Base-by-base conservation (phyloP, 2,113 vertebrate species). In the Mormyrus lacerda region DNA sequence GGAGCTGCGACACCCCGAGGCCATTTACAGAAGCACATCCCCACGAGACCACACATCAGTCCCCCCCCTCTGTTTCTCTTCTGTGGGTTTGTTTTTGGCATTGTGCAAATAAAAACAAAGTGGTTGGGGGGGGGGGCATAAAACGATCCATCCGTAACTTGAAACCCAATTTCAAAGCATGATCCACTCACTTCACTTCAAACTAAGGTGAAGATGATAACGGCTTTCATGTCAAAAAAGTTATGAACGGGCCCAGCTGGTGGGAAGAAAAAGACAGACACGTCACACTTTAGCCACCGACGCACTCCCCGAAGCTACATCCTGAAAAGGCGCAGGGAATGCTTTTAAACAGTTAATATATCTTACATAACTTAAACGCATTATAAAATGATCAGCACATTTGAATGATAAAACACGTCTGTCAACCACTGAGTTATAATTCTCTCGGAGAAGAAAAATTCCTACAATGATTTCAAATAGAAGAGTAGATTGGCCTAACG, bases 321-420 rank as follows among this genome's bases (percentile, higher is more conserved):
- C 91, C 94, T 96, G 92, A 92, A 92, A 94, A 93, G 92, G 95
- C 95, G 95, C 47, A 95, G 94, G 96, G 95, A 97, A 96, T 95
- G 96, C 95, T 94, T 95, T 93, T 94, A 93, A 92, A 95, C 92
- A 94, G 92, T 91, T 91, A 92, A 94, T 95, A 94, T 95, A 95
- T 93, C 91, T 93, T 95, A 96, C 93, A 95, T 96, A 91, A 95
- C 94, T 96, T 96, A 95, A 95, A 91, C 92, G 92, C 91, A 94
- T 95, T 92, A 95, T 93, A 95, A 94, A 96, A 97, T 96, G 96
- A 96, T 93, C 94, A 92, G 92, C 92, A 89, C 90, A 94, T 93
- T 92, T 95, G 94, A 95, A 95, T 92, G 96, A 92, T 90, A 89
- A 92, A 95, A 95, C 92, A 91, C 87, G n/a, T 79, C 45, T 87